Conservation (phyloP, 2,113 vertebrate genomes). For the Protobothrops mucrosquamatus region DNA sequence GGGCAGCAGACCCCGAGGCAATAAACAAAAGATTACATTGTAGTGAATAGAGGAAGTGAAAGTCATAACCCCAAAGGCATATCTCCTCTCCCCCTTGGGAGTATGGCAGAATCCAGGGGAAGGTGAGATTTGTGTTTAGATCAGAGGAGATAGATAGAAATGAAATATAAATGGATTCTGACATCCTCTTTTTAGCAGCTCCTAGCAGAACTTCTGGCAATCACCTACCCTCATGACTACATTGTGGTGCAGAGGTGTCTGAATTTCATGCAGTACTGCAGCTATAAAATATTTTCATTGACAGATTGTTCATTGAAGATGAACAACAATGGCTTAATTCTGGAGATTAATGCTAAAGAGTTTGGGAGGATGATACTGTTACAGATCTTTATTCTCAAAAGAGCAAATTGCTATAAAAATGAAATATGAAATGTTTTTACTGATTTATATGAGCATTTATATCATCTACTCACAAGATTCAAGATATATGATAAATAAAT, state of each 20-base stretch:
- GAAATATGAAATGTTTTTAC: not conserved
- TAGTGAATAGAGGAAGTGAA: no score
- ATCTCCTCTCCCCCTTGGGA: no score
- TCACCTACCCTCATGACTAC: no score
- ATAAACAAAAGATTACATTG: no score
- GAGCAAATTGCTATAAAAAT: not conserved
- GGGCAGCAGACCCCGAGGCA: no score
- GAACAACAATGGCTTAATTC: not conserved
- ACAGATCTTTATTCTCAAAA: not conserved
- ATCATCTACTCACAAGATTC: not conserved
- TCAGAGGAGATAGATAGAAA: no score
- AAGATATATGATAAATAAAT: not conserved
- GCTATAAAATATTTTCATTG: not conserved
- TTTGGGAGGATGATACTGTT: not conserved
- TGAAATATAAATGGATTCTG: no score
- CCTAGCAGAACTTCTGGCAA: not conserved
- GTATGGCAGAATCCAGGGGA: no score
- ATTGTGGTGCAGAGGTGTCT: no score
- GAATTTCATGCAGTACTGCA: not conserved
- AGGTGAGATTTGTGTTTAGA: no score
- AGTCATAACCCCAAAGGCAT: no score
- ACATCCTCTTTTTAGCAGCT: not conserved
- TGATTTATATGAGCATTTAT: not conserved
- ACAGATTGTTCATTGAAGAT: not conserved
- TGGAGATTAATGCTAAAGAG: not conserved